Evolutionary conservation across 1,140 invertebrate species (phyloP).

Genomic region (Theocolax elegans): DNA sequence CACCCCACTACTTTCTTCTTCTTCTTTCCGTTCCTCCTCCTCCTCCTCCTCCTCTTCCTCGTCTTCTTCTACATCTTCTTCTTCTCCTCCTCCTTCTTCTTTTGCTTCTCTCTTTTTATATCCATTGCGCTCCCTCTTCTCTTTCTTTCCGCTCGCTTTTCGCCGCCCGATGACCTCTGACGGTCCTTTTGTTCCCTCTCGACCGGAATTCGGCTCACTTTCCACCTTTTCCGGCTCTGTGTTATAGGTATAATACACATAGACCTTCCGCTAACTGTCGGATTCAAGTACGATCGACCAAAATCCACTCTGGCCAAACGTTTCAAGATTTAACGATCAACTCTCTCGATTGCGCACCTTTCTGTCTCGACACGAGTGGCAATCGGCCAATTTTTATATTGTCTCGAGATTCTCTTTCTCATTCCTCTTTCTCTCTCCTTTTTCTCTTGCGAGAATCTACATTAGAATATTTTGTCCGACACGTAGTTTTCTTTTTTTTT

Average conservation of each 20-base stretch:
- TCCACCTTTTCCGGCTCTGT: background rate
- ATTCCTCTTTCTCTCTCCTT: constrained; percentile 4
- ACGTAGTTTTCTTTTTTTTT: background rate
- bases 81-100: background rate
- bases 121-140: background rate
- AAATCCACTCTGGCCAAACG: constrained; percentile 4
- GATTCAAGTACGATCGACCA: constrained; percentile 12
- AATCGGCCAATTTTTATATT: constrained; percentile 23
- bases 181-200: constrained; percentile 48
- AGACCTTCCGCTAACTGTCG: background rate
- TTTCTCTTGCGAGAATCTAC: background rate
- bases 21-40: no score
- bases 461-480: constrained; percentile 4
- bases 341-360: constrained; percentile 3
- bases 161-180: constrained; percentile 60
- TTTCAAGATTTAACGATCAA: constrained; percentile 30
- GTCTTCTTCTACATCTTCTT: constrained; percentile 4
- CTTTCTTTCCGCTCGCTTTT: constrained; percentile 3
- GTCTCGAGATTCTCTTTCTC: background rate
- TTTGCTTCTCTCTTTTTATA: constrained; percentile 3
- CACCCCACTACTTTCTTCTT: background rate
- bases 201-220: constrained; percentile 39
- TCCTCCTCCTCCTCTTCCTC: constrained; percentile 4
- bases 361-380: background rate
- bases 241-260: no score